Base-by-base conservation (phyloP, 2,113 vertebrate genomes). In the Sebastes fasciatus region DNA sequence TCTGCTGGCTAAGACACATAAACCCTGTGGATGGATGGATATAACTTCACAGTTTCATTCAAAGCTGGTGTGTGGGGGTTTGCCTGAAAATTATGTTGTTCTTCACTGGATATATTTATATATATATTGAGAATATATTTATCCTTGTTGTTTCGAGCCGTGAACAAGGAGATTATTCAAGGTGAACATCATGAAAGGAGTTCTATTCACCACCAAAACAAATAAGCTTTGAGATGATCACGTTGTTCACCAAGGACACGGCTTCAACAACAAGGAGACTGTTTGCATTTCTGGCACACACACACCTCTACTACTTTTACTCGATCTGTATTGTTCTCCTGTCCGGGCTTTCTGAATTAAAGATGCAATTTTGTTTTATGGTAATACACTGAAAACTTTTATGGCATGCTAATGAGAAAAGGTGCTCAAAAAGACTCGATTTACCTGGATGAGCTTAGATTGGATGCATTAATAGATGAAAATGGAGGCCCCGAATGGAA, bases 381-480 rank as follows among this genome's bases (percentile, higher is more conserved):
- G 11, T 83, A 61, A 74, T 69, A 42, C 45, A 19, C 49, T 52
- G 26, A 6, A 17, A 4, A 23, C 42, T 82, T 21, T 58, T 40
- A 60, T 72, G 46, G 13, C 26, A 83, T 83, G 62, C 61, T 67
- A 76, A 83, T 87, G 48, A 74, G 74, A 63, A 57, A 21, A 45
- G n/a, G 55, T 58, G 23, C 54, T 43, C 9, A 65, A 52, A 82
- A 70, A 46, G 54, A 40, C n/a, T 34, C 34, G 66, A 83, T 71
- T 80, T 48, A 73, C 48, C 65, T 62, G 61, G 65, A 61, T 79
- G 65, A 55, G 45, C 51, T 54, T 9, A 61, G 45, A 23, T 57
- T 71, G 52, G 45, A 68, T 54, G 58, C 34, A 79, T 82, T 16
- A 82, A 79, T 82, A 70, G 75, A 84, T 82, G 23, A 66, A 74